Conservation (phyloP, 2,797 vertebrate species). For the Adrianichthys oophorus region DNA sequence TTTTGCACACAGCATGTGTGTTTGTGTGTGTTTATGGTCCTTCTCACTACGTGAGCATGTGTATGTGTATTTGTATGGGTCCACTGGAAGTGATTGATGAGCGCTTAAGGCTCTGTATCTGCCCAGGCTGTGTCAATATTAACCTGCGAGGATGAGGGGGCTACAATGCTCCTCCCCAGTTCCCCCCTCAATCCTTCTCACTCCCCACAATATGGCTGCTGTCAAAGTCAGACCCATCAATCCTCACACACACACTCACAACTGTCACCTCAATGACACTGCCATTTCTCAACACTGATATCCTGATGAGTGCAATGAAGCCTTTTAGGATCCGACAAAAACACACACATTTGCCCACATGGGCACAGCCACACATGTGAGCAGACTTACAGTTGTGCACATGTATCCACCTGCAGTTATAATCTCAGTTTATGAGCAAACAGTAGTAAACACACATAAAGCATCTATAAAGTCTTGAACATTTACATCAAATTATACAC, state of each 20-base stretch:
- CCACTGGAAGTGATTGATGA: conserved; percentile 74
- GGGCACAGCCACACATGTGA: conserved; percentile 34
- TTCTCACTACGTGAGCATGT: conserved; percentile 23
- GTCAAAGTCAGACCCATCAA: conserved; percentile 89
- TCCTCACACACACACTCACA: conserved; percentile 68
- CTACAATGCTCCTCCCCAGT: conserved; percentile 48
- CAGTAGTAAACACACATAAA: conserved; percentile 39
- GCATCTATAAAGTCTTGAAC: conserved; percentile 35
- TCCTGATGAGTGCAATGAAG: conserved; percentile 95
- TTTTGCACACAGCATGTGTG: conserved; percentile 22
- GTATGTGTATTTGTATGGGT: conserved; percentile 45
- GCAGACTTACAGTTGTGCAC: conserved; percentile 24
- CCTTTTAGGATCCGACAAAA: conserved; percentile 87
- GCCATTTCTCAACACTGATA: conserved; percentile 93
- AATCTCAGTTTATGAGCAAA: conserved; percentile 42
- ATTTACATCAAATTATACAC: conserved; percentile 49
- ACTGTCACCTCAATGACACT: conserved; percentile 89
- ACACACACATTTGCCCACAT: conserved; percentile 74
- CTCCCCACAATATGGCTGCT: conserved; percentile 92
- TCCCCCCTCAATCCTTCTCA: conserved; percentile 59
- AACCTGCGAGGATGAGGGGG: conserved; percentile 90
- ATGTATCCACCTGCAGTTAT: conserved; percentile 29
- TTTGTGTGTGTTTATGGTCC: conserved; percentile 30
- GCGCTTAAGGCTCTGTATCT: conserved; percentile 68
- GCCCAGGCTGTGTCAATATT: conserved; percentile 95